phyloP scores from a whole-genome alignment of 2,888 invertebrate genomes.

The Parnassius apollo region DNA sequence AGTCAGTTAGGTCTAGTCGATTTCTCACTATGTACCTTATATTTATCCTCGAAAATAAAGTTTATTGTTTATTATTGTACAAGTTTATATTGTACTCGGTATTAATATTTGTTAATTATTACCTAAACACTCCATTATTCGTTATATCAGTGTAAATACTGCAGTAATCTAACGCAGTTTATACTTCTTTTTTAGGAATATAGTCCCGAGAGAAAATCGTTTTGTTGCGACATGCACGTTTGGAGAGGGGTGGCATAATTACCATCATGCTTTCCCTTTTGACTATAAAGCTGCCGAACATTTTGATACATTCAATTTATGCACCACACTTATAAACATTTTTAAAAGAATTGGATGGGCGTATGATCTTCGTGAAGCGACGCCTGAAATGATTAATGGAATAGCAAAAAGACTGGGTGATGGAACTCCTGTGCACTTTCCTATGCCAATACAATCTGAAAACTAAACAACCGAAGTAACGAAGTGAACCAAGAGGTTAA shows the following conservation, averaged over 20 bases:
- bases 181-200: constrained; percentile 61
- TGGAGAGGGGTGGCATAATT: constrained; percentile 89
- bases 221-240: constrained; percentile 82
- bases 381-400: constrained; percentile 67
- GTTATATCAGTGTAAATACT: no score
- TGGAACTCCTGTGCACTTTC: constrained; percentile 65
- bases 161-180: no score
- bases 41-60: no score
- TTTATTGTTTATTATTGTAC: no score
- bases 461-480: neutral
- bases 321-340: constrained; percentile 58
- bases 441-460: constrained; percentile 27
- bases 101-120: no score
- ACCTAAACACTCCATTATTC: no score
- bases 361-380: constrained; percentile 65
- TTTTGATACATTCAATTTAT: constrained; percentile 69
- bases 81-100: no score
- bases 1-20: no score
- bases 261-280: constrained; percentile 88
- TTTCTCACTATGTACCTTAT: no score
- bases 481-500: no score
- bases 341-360: constrained; percentile 71
- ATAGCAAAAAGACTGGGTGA: constrained; percentile 68
- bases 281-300: constrained; percentile 82
- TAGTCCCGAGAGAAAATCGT: constrained; percentile 84